Base-by-base conservation (phyloP, 1,140 invertebrate species). In the Calliopsis andreniformis region DNA sequence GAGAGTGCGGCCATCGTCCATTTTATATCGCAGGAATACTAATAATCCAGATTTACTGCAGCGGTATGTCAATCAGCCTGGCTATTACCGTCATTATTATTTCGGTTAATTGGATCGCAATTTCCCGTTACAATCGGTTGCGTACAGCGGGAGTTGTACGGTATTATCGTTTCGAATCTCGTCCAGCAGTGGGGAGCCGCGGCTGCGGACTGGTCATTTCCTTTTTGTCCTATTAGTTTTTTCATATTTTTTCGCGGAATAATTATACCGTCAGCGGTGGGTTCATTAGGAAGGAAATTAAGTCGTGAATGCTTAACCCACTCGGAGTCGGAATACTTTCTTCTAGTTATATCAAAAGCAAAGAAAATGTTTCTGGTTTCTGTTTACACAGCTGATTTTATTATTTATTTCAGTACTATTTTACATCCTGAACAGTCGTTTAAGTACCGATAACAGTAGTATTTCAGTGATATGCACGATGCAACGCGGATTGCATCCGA, bases 101-200 rank as follows among this genome's bases (percentile, higher is more conserved):
- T 72, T 78, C 76, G 76, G 76, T 64, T 78, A 78, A 78, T 78
- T 78, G 76, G 76, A 62, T 78, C 49, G 59, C 69, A 72, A 77
- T 78, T 78, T 72, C 69, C 64, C 42, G 59, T 78, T 73, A 78
- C 69, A 58, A 49, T 56, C 59, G n/a, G n/a, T n/a, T n/a, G 49
- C 45, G 14, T 43, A 55, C 16, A 55, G 14, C 23, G 49, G n/a
- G 58, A 72, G 64, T 63, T 64, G 73, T 78, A 61, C 43, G 69
- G 56, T 42, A 78, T 76, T 76, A 76, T 69, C 73, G 43, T 59
- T 51, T 69, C 6, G 64, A 51, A 76, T 69, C 66, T 49, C 51
- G 51, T 47, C 42, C 5, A 25, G 59, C 10, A 1, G 23, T 25
- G 49, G 23, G 28, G 49, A 72, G 72, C 69, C 76, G 68, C 68